Base-by-base conservation (phyloP, 2,113 vertebrate species). In the Manacus vitellinus region DNA sequence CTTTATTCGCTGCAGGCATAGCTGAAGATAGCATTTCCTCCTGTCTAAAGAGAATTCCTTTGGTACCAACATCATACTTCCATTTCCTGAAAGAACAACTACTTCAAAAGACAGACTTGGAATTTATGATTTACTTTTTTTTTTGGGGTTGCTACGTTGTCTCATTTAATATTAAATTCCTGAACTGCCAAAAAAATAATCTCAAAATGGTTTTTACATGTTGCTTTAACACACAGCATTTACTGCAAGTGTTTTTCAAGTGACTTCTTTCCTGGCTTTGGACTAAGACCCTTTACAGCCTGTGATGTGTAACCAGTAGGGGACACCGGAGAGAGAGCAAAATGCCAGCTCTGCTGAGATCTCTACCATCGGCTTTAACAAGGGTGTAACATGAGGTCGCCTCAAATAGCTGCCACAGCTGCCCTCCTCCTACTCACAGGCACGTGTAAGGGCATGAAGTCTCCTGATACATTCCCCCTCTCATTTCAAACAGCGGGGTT, bases 31-130 rank as follows among this genome's bases (percentile, higher is more conserved):
- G 88, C n/a, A 59, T 95, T 95, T 96, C 18, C 19, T 88, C 47
- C 91, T 82, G n/a, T 77, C 59, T 92, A 89, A 94, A 92, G 7
- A 95, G 37, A 89, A 94, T 94, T 94, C 79, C 67, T 90, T 65
- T 82, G 12, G n/a, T 79, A 63, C 18, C 12, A 10, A 87, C 23
- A 22, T 63, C 52, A 23, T 49, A 66, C 75, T 84, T 88, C 23
- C 31, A 59, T 86, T 95, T 94, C 85, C 78, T 79, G 56, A 92
- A 63, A 74, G 17, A 86, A 35, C 12, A 68, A 10, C 7, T 18
- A 15, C 91, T 95, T 96, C 55, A 72, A 83, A 95, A 94, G 62
- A 43, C 28, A 93, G 73, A 9, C 10, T 65, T 46, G 31, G 51
- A 93, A 74, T 14, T 56, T 49, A 43, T 1, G 1, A 20, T 12